Base-by-base conservation (phyloP, 2,113 vertebrate genomes). In the Zonotrichia leucophrys region DNA sequence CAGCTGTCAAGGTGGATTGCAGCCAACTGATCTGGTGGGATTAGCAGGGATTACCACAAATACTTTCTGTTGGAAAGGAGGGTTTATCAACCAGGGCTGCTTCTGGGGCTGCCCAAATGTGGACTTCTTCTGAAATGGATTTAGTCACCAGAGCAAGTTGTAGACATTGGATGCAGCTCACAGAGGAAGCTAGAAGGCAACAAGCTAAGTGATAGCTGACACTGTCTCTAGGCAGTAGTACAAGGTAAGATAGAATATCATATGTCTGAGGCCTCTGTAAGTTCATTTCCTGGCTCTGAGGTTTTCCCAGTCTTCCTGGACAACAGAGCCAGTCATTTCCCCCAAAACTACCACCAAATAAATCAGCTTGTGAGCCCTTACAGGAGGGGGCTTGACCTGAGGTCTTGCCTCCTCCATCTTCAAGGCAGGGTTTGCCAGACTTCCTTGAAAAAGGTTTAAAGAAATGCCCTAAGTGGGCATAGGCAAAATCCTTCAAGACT, bases 1-100 rank as follows among this genome's bases (percentile, higher is more conserved):
- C 95, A 92, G 55, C 92, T 96, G 91, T 95, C 85, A 86, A 83
- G 76, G 42, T 81, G 66, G 68, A 88, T 69, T 80, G 68, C 84
- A 84, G 52, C 55, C 64, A 93, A 4, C 15, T 80, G 87, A 74
- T 88, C 82, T 3, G 1, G 33, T 92, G 66, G 68, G 60, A 75
- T 97, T 96, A 92, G n/a, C 52, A 72, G 46, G 73, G 90, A 90
- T 89, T 94, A 62, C 47, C 5, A 1, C 46, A 30, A 88, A 55
- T 2, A 4, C 46, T 58, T 2, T 62, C 55, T 53, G 17, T 77
- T 1, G 0, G 52, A 83, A 90, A 86, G 55, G 27, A 83, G 14
- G 7, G 10, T 1, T 90, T 84, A 49, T 80, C 28, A 67, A 27
- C 35, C 33, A 83, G 63, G 50, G 23, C 60, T 83, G 44, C 64